Base-by-base conservation (phyloP, 2,797 vertebrate genomes). In the Sylvilagus floridanus region DNA sequence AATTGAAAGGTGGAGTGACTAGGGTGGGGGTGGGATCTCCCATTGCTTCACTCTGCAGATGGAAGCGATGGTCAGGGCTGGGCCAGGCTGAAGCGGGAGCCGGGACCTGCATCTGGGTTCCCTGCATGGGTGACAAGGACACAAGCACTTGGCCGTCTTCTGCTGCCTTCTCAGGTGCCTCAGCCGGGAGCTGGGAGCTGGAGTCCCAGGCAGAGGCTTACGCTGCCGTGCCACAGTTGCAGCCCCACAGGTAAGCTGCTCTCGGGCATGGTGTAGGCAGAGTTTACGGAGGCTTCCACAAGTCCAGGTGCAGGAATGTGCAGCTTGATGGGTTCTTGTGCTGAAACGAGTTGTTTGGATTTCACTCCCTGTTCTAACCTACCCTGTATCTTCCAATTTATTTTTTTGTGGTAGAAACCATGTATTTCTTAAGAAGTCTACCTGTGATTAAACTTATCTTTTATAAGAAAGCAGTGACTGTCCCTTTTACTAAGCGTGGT, bases 281-380 rank as follows among this genome's bases (percentile, higher is more conserved):
- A 93, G 5, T 96, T 96, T 73, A 22, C 37, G 10, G 42, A 81
- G 63, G 57, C 68, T 93, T 94, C 60, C 14, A 89, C 24, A 91
- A 57, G 68, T 76, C 72, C 73, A 63, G 52, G 62, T 95, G 75
- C 93, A 92, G 92, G 79, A 75, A 91, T 62, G 54, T 96, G 95
- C 78, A 94, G 30, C 54, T 72, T 90, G 30, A 76, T 50, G 62
- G 62, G 35, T 77, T 84, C 62, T 66, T 24, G 57, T 19, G 30
- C 12, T 77, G 9, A 63, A 84, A 69, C 28, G 60, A 77, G 37
- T 52, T 84, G 17, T 77, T 84, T 60, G 62, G 52, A 37, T 84
- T 84, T 68, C 60, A 52, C 32, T 52, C 24, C 13, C 60, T 52
- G 30, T 24, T 50, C 37, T 89, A 63, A 94, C 63, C 37, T 84